Evolutionary conservation across 30 jellyfish, hydroid and myxozoan species (phyloP), one percentile per base, ranked within the genome.

Genomic region (Phacellophora camtschatica): DNA sequence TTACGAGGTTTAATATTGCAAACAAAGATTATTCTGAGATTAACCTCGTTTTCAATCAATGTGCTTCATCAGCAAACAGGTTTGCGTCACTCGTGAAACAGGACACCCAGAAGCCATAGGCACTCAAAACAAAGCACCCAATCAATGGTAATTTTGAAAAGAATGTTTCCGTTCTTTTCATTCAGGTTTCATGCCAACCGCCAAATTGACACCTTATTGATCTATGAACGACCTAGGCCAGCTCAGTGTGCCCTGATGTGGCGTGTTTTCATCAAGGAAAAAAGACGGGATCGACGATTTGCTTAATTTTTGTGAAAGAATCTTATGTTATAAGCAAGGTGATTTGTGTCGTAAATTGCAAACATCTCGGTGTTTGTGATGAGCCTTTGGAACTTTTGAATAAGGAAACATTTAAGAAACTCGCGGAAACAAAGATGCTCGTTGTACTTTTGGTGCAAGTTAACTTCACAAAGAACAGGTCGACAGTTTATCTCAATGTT

Each of bases 361-460:
- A 43, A 43, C 57, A 43, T 43, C 57, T 43, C 57, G 9, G 57
- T 43, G 57, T 43, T 5, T 43, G 57, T 5, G 18, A 0, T 43
- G 57, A 43, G 57, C 57, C 57, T 43, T 43, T 43, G 57, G 18
- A 43, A 2, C 69, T 8, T 54, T 54, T 54, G 69, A 54, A 54
- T 54, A 32, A 54, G 11, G 69, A 54, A 54, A 54, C 69, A 54
- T 54, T 54, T 54, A 54, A 54, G 69, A 54, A 54, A 54, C 69
- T 54, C 36, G 32, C 23, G 4, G 57, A 43, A 43, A 22, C 57
- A 43, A 43, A 43, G 57, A 43, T 43, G 57, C 57, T 43, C 57
- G 57, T 43, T 43, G 57, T 43, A 43, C 57, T 43, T 43, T 43
- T 18, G 57, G 57, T 43, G 57, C 39, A 54, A 54, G 69, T 54